phyloP scores from a whole-genome alignment of 1,140 invertebrate species.

The Carcinoscorpius rotundicauda region DNA sequence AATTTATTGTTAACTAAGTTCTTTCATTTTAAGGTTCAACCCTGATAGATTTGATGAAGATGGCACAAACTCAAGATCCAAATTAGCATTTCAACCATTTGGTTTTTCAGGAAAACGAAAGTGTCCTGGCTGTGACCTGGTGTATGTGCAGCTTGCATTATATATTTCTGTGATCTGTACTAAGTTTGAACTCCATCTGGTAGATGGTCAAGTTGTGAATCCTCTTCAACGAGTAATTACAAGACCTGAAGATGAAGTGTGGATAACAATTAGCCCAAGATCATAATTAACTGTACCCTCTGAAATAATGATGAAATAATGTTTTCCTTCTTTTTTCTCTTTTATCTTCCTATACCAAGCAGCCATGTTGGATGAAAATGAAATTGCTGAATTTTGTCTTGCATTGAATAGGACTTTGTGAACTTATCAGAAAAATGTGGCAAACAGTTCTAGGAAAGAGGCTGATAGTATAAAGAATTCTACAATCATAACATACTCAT shows the following conservation, averaged over 20 bases:
- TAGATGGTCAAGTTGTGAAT: neutral
- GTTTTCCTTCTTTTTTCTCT: too few species aligned
- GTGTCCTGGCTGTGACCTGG: neutral
- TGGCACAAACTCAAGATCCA: neutral
- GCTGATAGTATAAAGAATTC: too few species aligned
- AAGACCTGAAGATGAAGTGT: constrained; percentile 1
- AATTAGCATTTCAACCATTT: neutral
- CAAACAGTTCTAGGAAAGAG: too few species aligned
- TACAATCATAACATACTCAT: too few species aligned
- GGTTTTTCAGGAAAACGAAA: neutral
- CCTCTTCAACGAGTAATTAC: neutral
- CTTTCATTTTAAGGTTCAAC: neutral
- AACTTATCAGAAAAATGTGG: too few species aligned
- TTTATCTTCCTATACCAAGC: too few species aligned
- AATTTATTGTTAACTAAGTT: too few species aligned
- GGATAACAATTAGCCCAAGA: neutral
- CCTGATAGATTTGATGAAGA: neutral
- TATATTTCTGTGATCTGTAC: neutral
- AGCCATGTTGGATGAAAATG: too few species aligned
- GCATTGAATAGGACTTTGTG: too few species aligned
- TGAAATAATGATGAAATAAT: too few species aligned
- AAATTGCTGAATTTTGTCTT: too few species aligned
- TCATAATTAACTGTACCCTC: too few species aligned
- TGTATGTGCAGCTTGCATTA: neutral
- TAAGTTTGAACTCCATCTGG: neutral